Evolutionary conservation across 2,888 invertebrate genomes (phyloP).

Genomic region (Tetragnatha montana): DNA sequence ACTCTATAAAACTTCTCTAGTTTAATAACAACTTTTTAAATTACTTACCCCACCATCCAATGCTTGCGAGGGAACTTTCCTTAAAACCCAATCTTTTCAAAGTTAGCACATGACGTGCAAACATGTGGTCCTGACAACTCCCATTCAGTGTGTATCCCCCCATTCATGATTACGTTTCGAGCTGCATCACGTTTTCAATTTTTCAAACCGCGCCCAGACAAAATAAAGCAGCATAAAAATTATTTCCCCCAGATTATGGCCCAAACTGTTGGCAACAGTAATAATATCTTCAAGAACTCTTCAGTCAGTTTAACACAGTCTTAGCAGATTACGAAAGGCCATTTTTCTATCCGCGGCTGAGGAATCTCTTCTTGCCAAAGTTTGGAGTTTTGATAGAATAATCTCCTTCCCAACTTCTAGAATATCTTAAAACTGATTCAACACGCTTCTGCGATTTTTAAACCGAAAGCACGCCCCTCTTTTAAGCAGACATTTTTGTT

Average conservation of each 20-base stretch:
- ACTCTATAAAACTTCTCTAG: too few species aligned
- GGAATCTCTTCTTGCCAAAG: not conserved
- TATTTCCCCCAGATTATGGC: not conserved
- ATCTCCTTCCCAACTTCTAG: not conserved
- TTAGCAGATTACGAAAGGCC: not conserved
- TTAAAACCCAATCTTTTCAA: not conserved
- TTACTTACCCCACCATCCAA: not conserved
- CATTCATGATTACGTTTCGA: conserved; percentile 12
- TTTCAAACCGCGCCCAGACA: not conserved
- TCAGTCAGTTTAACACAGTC: conserved; percentile 18
- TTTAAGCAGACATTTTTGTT: not conserved
- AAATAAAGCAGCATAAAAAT: not conserved
- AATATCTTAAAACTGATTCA: not conserved
- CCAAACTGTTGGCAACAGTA: not conserved
- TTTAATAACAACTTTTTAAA: not conserved
- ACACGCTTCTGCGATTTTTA: not conserved
- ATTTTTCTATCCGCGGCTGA: not conserved
- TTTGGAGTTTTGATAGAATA: not conserved
- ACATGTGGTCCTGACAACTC: conserved; percentile 38
- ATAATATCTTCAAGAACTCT: not conserved
- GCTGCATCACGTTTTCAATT: not conserved
- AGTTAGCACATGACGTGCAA: not conserved
- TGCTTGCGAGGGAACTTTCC: not conserved
- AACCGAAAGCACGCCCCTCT: not conserved
- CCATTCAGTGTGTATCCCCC: conserved; percentile 19